phyloP scores from a whole-genome alignment of 2,113 vertebrate species.

The Rostratula benghalensis region DNA sequence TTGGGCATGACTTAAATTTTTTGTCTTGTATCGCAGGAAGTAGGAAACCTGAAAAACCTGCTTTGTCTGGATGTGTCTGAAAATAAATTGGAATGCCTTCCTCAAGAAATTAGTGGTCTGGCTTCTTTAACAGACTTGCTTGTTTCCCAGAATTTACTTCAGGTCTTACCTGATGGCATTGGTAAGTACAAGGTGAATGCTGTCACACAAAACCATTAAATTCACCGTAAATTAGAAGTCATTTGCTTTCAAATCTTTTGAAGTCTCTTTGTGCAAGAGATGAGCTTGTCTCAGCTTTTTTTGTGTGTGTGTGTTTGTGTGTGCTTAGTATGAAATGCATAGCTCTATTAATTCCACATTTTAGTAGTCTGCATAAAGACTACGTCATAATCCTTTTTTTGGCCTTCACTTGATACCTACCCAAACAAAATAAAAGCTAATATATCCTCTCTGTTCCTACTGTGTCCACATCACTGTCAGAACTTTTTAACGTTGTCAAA shows the following conservation, averaged over 20 bases:
- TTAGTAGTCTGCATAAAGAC: background rate
- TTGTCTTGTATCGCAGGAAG: conserved; percentile 78
- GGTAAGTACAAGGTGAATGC: conserved; percentile 75
- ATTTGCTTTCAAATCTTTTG: background rate
- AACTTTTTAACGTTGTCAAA: background rate
- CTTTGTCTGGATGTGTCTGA: conserved; percentile 96
- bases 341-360: background rate
- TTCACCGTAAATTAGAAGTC: background rate
- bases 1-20: conserved; percentile 43
- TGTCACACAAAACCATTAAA: background rate
- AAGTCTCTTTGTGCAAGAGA: background rate
- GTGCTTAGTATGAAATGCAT: background rate
- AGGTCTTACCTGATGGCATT: conserved; percentile 89
- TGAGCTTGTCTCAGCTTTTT: background rate
- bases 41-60: conserved; percentile 92
- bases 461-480: background rate
- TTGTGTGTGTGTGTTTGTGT: background rate
- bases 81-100: conserved; percentile 94
- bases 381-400: background rate
- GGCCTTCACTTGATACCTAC: background rate
- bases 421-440: background rate
- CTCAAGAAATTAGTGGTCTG: conserved; percentile 90
- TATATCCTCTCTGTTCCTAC: background rate
- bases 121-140: conserved; percentile 89
- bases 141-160: conserved; percentile 94